These are phyloP conservation scores for Thecocarcelia acutangulata DNA, from an alignment of 2,888 invertebrate species.

Conservation along the genomic window DNA sequence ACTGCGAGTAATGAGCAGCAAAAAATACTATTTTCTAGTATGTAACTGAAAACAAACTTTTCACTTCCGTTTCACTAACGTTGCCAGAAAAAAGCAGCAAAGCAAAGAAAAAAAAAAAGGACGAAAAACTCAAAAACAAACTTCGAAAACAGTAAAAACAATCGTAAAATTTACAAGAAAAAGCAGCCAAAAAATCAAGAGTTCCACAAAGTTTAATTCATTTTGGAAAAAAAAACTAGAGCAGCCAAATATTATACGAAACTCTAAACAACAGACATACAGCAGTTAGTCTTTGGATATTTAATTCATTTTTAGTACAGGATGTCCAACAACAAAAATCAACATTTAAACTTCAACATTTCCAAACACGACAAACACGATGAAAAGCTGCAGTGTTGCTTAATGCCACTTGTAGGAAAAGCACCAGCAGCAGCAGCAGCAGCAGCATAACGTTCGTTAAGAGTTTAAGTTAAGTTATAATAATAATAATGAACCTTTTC, in stretches of 20 bases:
- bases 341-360: background rate
- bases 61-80: constrained; percentile 57
- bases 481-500: constrained; percentile 15
- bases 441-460: constrained; percentile 11
- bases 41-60: constrained; percentile 62
- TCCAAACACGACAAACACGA: background rate
- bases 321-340: constrained; percentile 31
- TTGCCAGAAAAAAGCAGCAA: background rate
- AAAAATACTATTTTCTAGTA: constrained; percentile 31
- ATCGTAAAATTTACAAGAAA: background rate
- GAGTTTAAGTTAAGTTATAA: constrained; percentile 45
- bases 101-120: background rate
- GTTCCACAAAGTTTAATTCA: constrained; percentile 18
- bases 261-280: no score
- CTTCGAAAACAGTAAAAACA: background rate
- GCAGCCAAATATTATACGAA: background rate
- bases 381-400: background rate
- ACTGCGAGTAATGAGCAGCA: background rate
- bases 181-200: constrained; percentile 17
- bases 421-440: no score
- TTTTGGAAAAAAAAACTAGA: constrained; percentile 8
- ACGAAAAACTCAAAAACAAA: background rate
- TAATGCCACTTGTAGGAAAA: constrained; percentile 41
- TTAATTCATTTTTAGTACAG: constrained; percentile 64
- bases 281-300: constrained; percentile 58